Evolutionary conservation across 2,888 invertebrate species (phyloP), one percentile per base, ranked within the genome.

Genomic region (Rapana venosa): DNA sequence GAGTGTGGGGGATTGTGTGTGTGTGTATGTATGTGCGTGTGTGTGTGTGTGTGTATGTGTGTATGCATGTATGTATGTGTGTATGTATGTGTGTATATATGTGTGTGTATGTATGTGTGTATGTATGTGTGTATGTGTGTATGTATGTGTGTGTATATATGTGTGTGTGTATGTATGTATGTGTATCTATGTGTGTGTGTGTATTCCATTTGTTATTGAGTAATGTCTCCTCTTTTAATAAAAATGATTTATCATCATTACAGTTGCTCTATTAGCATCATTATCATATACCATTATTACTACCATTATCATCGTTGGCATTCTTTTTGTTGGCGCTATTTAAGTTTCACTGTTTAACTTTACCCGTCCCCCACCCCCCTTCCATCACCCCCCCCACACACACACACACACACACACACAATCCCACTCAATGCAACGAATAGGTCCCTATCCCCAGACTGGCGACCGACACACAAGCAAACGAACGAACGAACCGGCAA

Each of bases 1-100:
- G 77, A 22, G 74, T 74, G 74, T 26, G n/a, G 6, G 74, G 13
- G 74, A 22, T 15, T 74, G 74, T 74, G 74, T 77, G n/a, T 77
- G n/a, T 77, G 77, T 77, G 77, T 77, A n/a, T 77, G 77, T 77
- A n/a, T 77, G 77, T 77, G 77, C n/a, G 79, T 79, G 35, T 79
- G 79, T 79, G 79, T 35, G 74, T 77, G n/a, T 77, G n/a, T 77
- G 77, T 77, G 77, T 77, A n/a, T 77, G 77, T 77, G 77, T 77
- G 77, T 77, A n/a, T 77, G 79, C 26, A n/a, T 79, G 35, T 79
- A 35, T 79, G 79, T 35, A 35, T 79, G 74, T 74, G 74, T n/a
- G 74, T n/a, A 26, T 77, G n/a, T 77, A n/a, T 74, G 26, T 77
- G 77, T 77, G 77, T 77, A n/a, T 77, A n/a, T 77, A n/a, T 77